A percentile compares a stretch with the other conserved stretches of the same genome.
Evolutionary conservation across 2,888 invertebrate genomes (phyloP).

Genomic region (Zaprionus bogoriensis): DNA sequence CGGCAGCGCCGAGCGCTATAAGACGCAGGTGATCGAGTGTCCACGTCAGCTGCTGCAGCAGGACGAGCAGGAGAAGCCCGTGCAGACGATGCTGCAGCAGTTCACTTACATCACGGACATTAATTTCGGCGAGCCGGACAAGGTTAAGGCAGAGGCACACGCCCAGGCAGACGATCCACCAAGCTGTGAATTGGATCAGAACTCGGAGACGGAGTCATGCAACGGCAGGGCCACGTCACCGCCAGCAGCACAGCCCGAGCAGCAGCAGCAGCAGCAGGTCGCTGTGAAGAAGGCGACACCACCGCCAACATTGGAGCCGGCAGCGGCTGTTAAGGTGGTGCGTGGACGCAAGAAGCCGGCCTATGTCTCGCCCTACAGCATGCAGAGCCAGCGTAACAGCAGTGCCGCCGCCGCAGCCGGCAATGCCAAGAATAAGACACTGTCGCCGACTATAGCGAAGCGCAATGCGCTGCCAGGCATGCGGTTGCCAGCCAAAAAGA

Average conservation of each 20-base stretch:
- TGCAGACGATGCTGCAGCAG: constrained; percentile 79
- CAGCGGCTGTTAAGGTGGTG: constrained; percentile 70
- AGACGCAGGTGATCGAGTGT: constrained; percentile 86
- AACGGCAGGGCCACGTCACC: constrained; percentile 65
- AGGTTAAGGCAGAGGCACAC: constrained; percentile 53
- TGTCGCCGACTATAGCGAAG: constrained; percentile 55
- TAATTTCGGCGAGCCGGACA: constrained; percentile 79
- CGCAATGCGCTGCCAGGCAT: constrained; percentile 38
- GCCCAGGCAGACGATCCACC: constrained; percentile 37
- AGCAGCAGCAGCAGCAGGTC: constrained; percentile 29
- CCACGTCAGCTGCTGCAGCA: constrained; percentile 48
- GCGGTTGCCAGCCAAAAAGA: constrained; percentile 59
- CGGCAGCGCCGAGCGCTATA: constrained; percentile 86
- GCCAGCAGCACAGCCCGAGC: constrained; percentile 18
- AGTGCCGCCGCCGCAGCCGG: constrained; percentile 14
- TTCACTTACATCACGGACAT: constrained; percentile 78
- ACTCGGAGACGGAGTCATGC: constrained; percentile 85
- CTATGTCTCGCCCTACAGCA: constrained; percentile 86
- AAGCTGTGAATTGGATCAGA: constrained; percentile 85
- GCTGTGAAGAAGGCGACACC: constrained; percentile 23
- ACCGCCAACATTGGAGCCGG: constrained; percentile 41
- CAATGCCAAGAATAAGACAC: constrained; percentile 51
- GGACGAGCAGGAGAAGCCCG: constrained; percentile 52
- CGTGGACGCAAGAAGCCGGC: constrained; percentile 85
- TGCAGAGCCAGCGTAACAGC: constrained; percentile 72